A percentile compares a stretch with the other conserved stretches of the same genome.
Conservation (phyloP, 1,140 invertebrate species). For the Scaptodrosophila lebanonensis region DNA sequence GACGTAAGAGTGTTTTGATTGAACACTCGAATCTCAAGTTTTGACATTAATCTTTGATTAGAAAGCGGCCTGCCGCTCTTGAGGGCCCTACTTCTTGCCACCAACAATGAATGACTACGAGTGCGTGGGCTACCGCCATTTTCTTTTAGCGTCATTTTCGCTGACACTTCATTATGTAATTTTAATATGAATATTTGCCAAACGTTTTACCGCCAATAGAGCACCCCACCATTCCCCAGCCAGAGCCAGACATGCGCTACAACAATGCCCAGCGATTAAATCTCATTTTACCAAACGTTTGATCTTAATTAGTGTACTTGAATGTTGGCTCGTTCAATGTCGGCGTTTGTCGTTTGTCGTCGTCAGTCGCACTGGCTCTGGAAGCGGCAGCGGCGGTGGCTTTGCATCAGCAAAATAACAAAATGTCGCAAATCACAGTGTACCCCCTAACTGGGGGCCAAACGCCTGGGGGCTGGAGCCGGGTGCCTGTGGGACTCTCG, state of each 20-base stretch:
- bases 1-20: slow-evolving; percentile 47
- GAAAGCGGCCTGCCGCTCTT: slow-evolving; percentile 2
- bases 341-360: no score
- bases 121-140: not conserved
- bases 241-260: slow-evolving; percentile 23
- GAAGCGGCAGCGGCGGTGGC: not conserved
- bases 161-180: slow-evolving; percentile 73
- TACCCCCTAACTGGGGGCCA: no score
- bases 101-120: not conserved
- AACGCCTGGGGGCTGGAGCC: slow-evolving; percentile 8
- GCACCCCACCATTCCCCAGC: no score
- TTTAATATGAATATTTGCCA: slow-evolving; percentile 55
- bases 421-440: slow-evolving; percentile 65
- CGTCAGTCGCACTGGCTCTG: slow-evolving; percentile 32
- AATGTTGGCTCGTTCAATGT: slow-evolving; percentile 46
- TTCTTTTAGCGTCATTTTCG: slow-evolving; percentile 34
- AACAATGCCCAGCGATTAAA: slow-evolving; percentile 45
- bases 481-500: not conserved
- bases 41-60: slow-evolving; percentile 70
- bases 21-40: slow-evolving; percentile 66
- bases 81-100: not conserved
- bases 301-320: slow-evolving; percentile 74
- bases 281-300: slow-evolving; percentile 65
- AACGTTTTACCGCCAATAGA: no score
- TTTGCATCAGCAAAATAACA: slow-evolving; percentile 71